A percentile compares a stretch with the other conserved stretches of the same genome.
phyloP scores from a whole-genome alignment of 2,888 invertebrate species.

The Hypercompe scribonia region DNA sequence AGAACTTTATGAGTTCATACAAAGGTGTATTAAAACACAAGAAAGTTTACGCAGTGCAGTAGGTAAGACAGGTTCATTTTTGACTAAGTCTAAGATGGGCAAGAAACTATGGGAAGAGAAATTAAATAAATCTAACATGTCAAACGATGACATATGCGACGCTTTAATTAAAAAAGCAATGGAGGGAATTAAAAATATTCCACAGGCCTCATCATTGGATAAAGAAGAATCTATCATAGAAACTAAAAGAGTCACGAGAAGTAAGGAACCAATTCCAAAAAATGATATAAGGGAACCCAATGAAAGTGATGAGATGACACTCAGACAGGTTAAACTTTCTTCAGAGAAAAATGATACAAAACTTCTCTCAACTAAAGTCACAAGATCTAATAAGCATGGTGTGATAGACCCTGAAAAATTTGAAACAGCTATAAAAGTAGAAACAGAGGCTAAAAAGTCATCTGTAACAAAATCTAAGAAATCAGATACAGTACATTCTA shows the following conservation, averaged over 20 bases:
- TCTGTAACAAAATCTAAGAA: slow-evolving; percentile 6
- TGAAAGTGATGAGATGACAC: slow-evolving; percentile 40
- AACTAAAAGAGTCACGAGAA: slow-evolving; percentile 44
- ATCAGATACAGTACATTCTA: neutral
- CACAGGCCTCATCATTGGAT: slow-evolving; percentile 47
- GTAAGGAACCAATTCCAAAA: slow-evolving; percentile 34
- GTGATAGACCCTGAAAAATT: slow-evolving; percentile 9
- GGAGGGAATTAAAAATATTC: slow-evolving; percentile 74
- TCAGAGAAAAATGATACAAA: slow-evolving; percentile 50
- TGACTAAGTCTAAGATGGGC: slow-evolving; percentile 65
- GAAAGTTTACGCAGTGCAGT: slow-evolving; percentile 66
- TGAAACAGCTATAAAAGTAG: neutral
- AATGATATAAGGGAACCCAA: slow-evolving; percentile 21
- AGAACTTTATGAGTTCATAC: slow-evolving; percentile 80
- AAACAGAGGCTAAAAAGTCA: neutral
- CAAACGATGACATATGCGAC: slow-evolving; percentile 82
- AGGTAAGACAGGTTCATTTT: slow-evolving; percentile 62
- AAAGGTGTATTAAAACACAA: slow-evolving; percentile 80
- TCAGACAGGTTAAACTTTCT: slow-evolving; percentile 55
- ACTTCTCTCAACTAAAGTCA: slow-evolving; percentile 25
- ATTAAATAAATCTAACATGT: slow-evolving; percentile 75
- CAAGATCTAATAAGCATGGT: slow-evolving; percentile 21
- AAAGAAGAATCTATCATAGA: slow-evolving; percentile 36
- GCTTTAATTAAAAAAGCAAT: slow-evolving; percentile 81
- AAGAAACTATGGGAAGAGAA: slow-evolving; percentile 77